Evolutionary conservation across 2,113 vertebrate species (phyloP).

Genomic region (Vireo altiloquus): DNA sequence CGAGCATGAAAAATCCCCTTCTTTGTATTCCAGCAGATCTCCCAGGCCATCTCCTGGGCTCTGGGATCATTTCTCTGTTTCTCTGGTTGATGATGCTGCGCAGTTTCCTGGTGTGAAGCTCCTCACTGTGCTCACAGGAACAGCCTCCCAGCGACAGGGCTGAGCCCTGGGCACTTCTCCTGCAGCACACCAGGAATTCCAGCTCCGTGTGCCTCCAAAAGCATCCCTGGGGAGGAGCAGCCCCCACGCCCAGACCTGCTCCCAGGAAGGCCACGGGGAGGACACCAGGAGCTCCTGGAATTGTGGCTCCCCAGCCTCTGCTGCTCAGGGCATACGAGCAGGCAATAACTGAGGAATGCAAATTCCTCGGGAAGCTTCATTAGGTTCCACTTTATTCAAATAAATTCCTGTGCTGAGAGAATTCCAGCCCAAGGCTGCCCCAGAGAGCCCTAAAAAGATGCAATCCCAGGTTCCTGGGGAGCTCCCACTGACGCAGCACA

Average conservation of each 20-base stretch:
- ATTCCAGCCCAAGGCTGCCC: background rate
- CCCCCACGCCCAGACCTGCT: background rate
- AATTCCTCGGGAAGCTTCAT: background rate
- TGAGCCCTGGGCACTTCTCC: background rate
- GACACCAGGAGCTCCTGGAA: background rate
- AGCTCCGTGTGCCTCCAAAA: background rate
- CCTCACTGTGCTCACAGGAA: background rate
- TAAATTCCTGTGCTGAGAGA: background rate
- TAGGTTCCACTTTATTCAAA: background rate
- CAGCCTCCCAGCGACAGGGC: background rate
- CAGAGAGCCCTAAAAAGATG: background rate
- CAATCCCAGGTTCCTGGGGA: background rate
- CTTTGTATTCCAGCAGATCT: background rate
- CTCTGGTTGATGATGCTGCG: background rate
- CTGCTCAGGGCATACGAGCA: background rate
- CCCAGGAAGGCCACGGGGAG: fast-evolving
- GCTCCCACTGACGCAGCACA: fast-evolving
- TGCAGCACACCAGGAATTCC: background rate
- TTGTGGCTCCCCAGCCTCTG: background rate
- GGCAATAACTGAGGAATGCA: background rate
- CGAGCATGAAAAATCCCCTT: background rate
- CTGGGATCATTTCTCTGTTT: background rate
- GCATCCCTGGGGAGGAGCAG: background rate
- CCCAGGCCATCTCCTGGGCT: background rate
- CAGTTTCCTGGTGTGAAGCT: background rate